These are phyloP conservation scores for Drosophila seguyi DNA, from an alignment of 1,140 invertebrate species.

Conservation along the genomic window DNA sequence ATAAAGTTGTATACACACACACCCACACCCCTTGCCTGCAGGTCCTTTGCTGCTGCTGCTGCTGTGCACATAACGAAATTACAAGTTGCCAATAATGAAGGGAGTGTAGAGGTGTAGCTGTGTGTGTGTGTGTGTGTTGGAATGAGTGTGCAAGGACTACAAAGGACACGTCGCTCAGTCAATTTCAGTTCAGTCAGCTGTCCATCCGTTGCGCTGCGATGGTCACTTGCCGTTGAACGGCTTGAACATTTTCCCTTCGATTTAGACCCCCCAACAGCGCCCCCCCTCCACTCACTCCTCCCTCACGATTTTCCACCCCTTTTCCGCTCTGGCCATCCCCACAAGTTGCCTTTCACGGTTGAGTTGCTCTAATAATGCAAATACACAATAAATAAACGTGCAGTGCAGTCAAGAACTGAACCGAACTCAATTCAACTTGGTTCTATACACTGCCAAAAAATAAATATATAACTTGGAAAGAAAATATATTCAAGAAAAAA, in stretches of 20 bases:
- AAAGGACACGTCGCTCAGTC: constrained; percentile 54
- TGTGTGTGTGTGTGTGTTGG: not conserved
- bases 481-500: too few species aligned
- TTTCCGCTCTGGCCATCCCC: not conserved
- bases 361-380: constrained; percentile 73
- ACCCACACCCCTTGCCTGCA: constrained; percentile 13
- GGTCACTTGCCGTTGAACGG: constrained; percentile 26
- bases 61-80: constrained; percentile 71
- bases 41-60: constrained; percentile 31
- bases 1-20: constrained; percentile 26
- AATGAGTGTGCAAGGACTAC: constrained; percentile 35
- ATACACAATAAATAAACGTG: constrained; percentile 79
- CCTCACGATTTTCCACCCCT: not conserved
- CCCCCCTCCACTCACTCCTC: too few species aligned
- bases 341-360: constrained; percentile 62
- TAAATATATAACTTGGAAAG: too few species aligned
- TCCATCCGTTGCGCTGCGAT: constrained; percentile 39
- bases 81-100: constrained; percentile 79
- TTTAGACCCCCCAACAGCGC: not conserved
- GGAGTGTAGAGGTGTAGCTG: not conserved
- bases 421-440: constrained; percentile 22
- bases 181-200: constrained; percentile 42
- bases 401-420: constrained; percentile 31
- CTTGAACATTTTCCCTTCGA: constrained; percentile 1
- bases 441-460: constrained; percentile 3